Evolutionary conservation across 30 jellyfish, hydroid and myxozoan genomes (phyloP), one percentile per base, ranked within the genome.

Genomic region (Hydractinia echinata): DNA sequence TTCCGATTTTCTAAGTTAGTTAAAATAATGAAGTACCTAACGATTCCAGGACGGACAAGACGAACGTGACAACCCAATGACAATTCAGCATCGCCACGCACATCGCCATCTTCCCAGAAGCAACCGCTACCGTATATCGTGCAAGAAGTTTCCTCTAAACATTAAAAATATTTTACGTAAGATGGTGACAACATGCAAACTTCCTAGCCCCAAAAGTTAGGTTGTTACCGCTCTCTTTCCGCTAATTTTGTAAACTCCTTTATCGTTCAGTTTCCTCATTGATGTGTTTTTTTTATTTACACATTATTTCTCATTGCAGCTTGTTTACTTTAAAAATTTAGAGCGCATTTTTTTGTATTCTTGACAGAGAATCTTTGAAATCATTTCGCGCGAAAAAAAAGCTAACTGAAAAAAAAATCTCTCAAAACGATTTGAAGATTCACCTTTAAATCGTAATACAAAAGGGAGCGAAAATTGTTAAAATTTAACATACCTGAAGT

Each of bases 41-140:
- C 87, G 8, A 84, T 89, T 8, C 84, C 95, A 8, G 97, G 97
- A 21, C 95, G 83, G 44, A 91, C 71, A 44, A 91, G 54, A 8
- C 97, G 85, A 16, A 91, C 84, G 64, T 86, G 89, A 11, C 91
- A 53, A 19, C 52, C 79, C 14, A 66, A 49, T 19, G 67, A 66
- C 44, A 91, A 64, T 10, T 76, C 64, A n/a, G 96, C 18, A n/a
- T 71, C 87, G 11, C 94, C 95, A 3, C 86, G 88, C 20, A 86
- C 91, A 20, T 67, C 53, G 20, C 83, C 91, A 20, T 79, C 70
- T 53, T 86, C 95, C 97, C 97, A 91, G 81, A 91, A 91, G 55
- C 91, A 94, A 54, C 96, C 97, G 77, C 72, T 91, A 7, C 97
- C 96, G 61, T 73, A 85, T 15, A 91, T 78, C 51, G 89, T 86